These are phyloP conservation scores for Lasioglossum lativentre DNA, from an alignment of 2,888 invertebrate genomes.

Conservation along the genomic window DNA sequence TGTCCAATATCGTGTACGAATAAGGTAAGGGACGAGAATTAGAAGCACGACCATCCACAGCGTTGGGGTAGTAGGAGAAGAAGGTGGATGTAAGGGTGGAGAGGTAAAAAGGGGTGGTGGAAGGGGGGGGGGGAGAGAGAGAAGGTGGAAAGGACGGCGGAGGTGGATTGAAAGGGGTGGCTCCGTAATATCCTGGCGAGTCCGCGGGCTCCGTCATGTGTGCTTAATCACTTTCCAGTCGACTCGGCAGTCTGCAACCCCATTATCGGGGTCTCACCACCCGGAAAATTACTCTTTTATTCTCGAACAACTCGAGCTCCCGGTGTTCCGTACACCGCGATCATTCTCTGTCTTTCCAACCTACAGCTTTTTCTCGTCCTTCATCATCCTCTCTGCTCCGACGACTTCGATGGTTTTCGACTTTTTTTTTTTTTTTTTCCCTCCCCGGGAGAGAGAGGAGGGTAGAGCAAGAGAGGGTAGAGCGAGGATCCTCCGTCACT, in stretches of 20 bases:
- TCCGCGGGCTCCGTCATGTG: slow-evolving; percentile 83
- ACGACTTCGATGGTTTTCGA: slow-evolving; percentile 56
- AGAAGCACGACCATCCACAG: slow-evolving; percentile 51
- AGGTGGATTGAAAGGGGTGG: slow-evolving; percentile 70
- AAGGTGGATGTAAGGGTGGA: slow-evolving; percentile 53
- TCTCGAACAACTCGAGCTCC: slow-evolving; percentile 80
- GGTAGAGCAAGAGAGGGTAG: neutral
- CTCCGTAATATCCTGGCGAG: slow-evolving; percentile 82
- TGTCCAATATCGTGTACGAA: slow-evolving; percentile 55
- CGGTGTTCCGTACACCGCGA: slow-evolving; percentile 73
- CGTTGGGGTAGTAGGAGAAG: slow-evolving; percentile 28
- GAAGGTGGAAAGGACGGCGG: slow-evolving; percentile 53
- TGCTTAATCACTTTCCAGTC: slow-evolving; percentile 85
- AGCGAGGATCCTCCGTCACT: slow-evolving; percentile 34
- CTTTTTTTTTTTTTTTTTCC: slow-evolving; percentile 29
- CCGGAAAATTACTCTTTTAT: slow-evolving; percentile 84
- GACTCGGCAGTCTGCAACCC: slow-evolving; percentile 84
- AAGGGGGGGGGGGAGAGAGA: neutral
- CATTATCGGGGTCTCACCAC: slow-evolving; percentile 84
- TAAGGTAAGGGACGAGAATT: slow-evolving; percentile 57
- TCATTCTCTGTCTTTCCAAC: slow-evolving; percentile 59
- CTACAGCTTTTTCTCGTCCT: slow-evolving; percentile 51
- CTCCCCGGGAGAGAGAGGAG: neutral
- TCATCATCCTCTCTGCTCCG: slow-evolving; percentile 39
- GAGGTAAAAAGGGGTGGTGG: slow-evolving; percentile 28